A percentile compares a stretch with the other conserved stretches of the same genome.
Evolutionary conservation across 2,113 vertebrate species (phyloP).

Genomic region (Amphiprion ocellaris): DNA sequence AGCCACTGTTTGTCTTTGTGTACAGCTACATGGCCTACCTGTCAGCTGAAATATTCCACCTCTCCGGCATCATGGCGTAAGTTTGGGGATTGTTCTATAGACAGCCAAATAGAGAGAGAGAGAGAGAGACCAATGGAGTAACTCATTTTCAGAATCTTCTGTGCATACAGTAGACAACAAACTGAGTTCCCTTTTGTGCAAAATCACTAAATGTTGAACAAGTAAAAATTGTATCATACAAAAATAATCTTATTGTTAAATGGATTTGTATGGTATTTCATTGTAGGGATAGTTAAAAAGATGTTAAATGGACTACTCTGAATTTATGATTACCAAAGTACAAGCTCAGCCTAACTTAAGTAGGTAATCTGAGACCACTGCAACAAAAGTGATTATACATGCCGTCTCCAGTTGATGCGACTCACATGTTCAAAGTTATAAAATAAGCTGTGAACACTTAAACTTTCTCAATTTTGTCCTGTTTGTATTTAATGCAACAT

Average conservation of each 20-base stretch:
- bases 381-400: not conserved
- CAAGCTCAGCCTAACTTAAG: not conserved
- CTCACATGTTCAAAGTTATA: not conserved
- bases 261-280: not conserved
- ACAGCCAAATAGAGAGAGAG: not conserved
- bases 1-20: constrained; percentile 98
- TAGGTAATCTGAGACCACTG: too few relatives aligned
- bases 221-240: not conserved
- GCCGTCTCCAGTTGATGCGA: not conserved
- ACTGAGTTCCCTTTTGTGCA: too few relatives aligned
- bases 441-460: not conserved
- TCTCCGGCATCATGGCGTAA: constrained; percentile 99
- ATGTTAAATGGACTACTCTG: not conserved
- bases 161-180: too few relatives aligned
- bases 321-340: not conserved
- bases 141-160: too few relatives aligned
- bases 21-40: constrained; percentile 99
- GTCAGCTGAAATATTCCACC: constrained; percentile 96
- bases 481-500: not conserved
- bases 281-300: not conserved
- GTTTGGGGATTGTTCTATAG: constrained; percentile 65
- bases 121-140: not conserved
- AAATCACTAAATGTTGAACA: not conserved
- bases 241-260: not conserved
- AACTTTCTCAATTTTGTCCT: not conserved